These are phyloP conservation scores for Micropterix aruncella DNA, from an alignment of 2,888 invertebrate genomes.

Conservation along the genomic window DNA sequence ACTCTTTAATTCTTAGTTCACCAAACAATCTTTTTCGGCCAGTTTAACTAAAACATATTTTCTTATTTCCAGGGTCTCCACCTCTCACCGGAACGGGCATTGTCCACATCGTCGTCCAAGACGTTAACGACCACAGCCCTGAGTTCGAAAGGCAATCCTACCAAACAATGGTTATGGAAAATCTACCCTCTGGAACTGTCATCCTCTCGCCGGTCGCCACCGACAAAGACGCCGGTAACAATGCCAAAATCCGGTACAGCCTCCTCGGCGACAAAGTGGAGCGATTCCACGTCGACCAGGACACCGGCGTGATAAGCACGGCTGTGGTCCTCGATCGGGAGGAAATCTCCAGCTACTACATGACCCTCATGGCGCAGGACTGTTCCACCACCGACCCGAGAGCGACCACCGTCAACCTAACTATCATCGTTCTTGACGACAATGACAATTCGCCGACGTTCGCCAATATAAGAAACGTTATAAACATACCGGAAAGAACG, in stretches of 20 bases:
- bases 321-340: constrained; percentile 65
- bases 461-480: constrained; percentile 56
- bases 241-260: constrained; percentile 77
- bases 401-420: constrained; percentile 71
- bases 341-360: constrained; percentile 57
- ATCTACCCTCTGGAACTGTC: constrained; percentile 61
- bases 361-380: constrained; percentile 80
- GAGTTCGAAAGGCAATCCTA: constrained; percentile 75
- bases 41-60: constrained; percentile 8
- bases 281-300: constrained; percentile 64
- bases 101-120: constrained; percentile 79
- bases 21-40: constrained; percentile 1
- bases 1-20: neutral
- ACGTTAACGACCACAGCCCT: constrained; percentile 89
- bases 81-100: constrained; percentile 87
- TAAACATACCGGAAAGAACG: constrained; percentile 73
- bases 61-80: constrained; percentile 61
- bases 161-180: constrained; percentile 67
- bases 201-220: constrained; percentile 67
- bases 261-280: constrained; percentile 70
- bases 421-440: constrained; percentile 64
- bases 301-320: constrained; percentile 67
- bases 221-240: constrained; percentile 72
- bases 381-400: constrained; percentile 75
- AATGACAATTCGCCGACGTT: constrained; percentile 80